Evolutionary conservation across 2,113 vertebrate species (phyloP), one percentile per base, ranked within the genome.

Genomic region (cat (Felis catus)): DNA sequence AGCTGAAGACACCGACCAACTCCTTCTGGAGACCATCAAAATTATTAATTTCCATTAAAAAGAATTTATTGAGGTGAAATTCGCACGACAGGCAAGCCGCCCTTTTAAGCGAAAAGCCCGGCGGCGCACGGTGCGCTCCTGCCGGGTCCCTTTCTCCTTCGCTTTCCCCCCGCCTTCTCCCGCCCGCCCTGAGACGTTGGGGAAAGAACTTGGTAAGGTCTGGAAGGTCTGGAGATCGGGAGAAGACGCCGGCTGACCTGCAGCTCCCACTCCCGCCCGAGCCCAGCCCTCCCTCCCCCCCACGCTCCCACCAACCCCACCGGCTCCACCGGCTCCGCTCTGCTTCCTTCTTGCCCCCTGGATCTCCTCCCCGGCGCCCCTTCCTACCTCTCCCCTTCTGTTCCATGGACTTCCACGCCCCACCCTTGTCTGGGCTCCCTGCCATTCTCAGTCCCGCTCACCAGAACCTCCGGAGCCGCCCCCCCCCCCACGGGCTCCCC

Each of bases 171-270:
- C 25, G 25, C 36, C 6, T 29, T 76, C 23, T 10, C 51, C 71
- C 14, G 11, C 31, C 31, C 0, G 13, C 29, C 29, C 16, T 1
- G 6, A 31, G 71, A 33, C 0, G 5, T 21, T 23, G 8, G 53
- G 65, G 29, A 27, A 4, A 51, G 61, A 31, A 41, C 1, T 0
- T 5, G 2, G 2, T 9, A 1, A 48, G 7, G 19, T 31, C 51
- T 13, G 1, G 1, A 63, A 85, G 51, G 2, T 21, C 33, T 1
- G 10, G 53, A 80, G 51, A 3, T 23, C 51, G 0, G 19, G 41
- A 8, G 5, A 4, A 78, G 36, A 12, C 19, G 6, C 14, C 7
- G 15, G 51, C 45, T 16, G n/a, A 4, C 13, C 25, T 16, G 39
- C 73, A 15, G 39, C 25, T 16, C 13, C 13, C 3, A 11, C 36